Percentiles rank a stretch among this genome's conserved stretches.
These are phyloP conservation scores for Protaetia brevitarsis DNA, from an alignment of 1,140 invertebrate species.

Conservation along the genomic window DNA sequence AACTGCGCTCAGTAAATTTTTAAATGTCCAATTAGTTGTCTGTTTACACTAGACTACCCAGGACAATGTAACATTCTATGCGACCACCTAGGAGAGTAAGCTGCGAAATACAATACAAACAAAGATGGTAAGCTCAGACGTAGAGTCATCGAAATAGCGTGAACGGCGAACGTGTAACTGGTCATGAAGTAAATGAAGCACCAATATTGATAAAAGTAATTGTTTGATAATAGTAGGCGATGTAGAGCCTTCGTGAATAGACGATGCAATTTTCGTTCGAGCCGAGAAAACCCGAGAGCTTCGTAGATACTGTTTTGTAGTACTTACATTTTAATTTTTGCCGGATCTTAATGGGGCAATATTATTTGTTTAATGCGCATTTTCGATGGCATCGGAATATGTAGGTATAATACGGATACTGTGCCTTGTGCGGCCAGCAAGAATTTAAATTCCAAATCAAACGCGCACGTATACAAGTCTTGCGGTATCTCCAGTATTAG, in stretches of 20 bases:
- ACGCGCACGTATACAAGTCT: not conserved
- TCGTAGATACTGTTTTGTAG: slow-evolving; percentile 9
- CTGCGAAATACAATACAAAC: not conserved
- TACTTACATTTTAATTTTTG: slow-evolving; percentile 12
- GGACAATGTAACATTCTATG: no score
- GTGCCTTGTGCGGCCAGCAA: not conserved
- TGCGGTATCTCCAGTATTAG: not conserved
- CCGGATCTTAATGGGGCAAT: not conserved
- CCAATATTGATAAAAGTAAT: slow-evolving; percentile 40
- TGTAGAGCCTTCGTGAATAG: slow-evolving; percentile 31
- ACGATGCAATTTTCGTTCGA: slow-evolving; percentile 30
- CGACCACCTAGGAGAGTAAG: no score
- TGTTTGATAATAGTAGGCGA: slow-evolving; percentile 36
- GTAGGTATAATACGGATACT: slow-evolving; percentile 8
- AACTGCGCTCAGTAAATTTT: no score
- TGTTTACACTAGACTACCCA: no score
- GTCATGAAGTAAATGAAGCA: slow-evolving; percentile 34
- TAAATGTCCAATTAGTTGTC: no score
- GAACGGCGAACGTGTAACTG: slow-evolving; percentile 23
- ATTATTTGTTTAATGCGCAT: slow-evolving; percentile 16
- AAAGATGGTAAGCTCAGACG: not conserved
- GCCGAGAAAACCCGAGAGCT: not conserved
- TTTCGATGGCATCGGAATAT: slow-evolving; percentile 8
- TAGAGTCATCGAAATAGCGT: not conserved
- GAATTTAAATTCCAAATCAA: not conserved